Evolutionary conservation across 2,888 invertebrate species (phyloP), one percentile per base, ranked within the genome.

Genomic region (Xanthorhoe designata): DNA sequence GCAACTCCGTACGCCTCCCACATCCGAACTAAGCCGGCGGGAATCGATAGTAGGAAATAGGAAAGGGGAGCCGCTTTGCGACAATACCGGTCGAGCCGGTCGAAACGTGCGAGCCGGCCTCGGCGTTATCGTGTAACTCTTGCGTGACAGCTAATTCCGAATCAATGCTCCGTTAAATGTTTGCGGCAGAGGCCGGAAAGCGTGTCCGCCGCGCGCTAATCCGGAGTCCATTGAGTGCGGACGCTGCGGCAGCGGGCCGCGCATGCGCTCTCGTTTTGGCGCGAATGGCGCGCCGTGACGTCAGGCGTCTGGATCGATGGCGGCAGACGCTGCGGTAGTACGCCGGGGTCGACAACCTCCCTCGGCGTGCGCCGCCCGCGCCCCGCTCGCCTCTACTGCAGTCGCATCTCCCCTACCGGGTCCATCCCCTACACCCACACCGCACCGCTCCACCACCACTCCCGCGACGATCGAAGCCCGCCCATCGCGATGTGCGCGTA

Each of bases 301-400:
- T 91, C 92, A 94, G 88, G 86, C 91, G 91, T 89, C 92, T 88
- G 92, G 94, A 94, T 94, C 94, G 94, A 94, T 94, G 92, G 88
- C 89, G 90, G 90, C 90, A 92, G 93, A 92, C 92, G 92, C 92
- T 92, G 93, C 93, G 90, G 93, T 93, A 93, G 92, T 92, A 92
- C 92, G 90, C 72, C 86, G 92, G 90, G 92, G 92, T 92, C 91
- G 89, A 89, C 87, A 90, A 74, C 90, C 93, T 88, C 81, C 86
- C 32, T 86, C 77, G 79, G 80, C 77, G 77, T 76, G 77, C 78
- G 73, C 76, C 77, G 71, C 82, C 78, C 81, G 79, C 82, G 77
- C 73, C 84, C 86, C 85, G 84, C 86, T 87, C 89, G 88, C 91
- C 88, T 88, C 87, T 86, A 84, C 90, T 90, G 91, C 92, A 91